Base-by-base conservation (phyloP, 2,797 vertebrate species). In the Sphenopsis melanotis region DNA sequence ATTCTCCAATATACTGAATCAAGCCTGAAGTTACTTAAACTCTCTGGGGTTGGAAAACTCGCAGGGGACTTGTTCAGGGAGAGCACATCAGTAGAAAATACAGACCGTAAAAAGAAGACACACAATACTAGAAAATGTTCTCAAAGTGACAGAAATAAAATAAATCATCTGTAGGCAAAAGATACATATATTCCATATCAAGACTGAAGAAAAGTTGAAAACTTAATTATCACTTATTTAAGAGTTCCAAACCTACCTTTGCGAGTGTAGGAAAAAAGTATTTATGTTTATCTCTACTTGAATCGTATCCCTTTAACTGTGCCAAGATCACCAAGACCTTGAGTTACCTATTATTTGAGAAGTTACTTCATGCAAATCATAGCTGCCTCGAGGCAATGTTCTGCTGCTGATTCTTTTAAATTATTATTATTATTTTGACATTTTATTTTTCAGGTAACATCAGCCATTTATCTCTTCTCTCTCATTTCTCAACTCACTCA, bases 381-480 rank as follows among this genome's bases (percentile, higher is more conserved):
- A 81, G 42, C 57, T 95, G 79, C 91, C 84, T 83, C 0, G 4
- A 94, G 93, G 87, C 84, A 91, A 55, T 12, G 2, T 83, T 90
- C 39, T 78, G 42, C 81, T 94, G 46, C 72, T 74, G 15, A 59
- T 93, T 90, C 89, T 85, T 92, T 78, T 77, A 81, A 77, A 63
- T 78, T 69, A 74, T 90, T 86, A 57, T 86, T 74, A n/a, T 50
- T 29, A 60, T 80, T 71, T 60, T 92, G 90, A 83, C 87, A 93
- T 94, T 95, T 92, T 83, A 68, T 82, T 95, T 97, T 95, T 83
- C 76, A 81, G 61, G 61, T 78, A 75, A 34, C 86, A 49, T 37
- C 56, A 50, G 27, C 79, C 34, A 80, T 90, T 87, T 90, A 63
- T 75, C 92, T 27, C 63, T 52, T 92, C 87, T 47, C 32, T 83